A percentile compares a stretch with the other conserved stretches of the same genome.
These are phyloP conservation scores for Belgica antarctica DNA, from an alignment of 2,888 invertebrate genomes.

Conservation along the genomic window DNA sequence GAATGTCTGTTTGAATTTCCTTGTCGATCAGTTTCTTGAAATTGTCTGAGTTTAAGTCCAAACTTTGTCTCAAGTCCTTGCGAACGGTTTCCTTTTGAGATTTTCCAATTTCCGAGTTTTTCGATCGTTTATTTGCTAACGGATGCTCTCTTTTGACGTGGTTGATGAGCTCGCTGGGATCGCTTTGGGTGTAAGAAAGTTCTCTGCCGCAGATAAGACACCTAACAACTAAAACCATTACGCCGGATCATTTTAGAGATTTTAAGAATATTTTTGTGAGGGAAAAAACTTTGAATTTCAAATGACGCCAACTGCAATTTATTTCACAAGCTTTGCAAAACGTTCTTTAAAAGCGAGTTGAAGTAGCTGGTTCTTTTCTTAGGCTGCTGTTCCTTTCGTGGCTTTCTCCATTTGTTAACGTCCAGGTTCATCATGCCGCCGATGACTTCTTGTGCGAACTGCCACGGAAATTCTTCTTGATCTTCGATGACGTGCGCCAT, in stretches of 20 bases:
- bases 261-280: not conserved
- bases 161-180: constrained; percentile 13
- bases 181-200: constrained; percentile 8
- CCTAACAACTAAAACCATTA: constrained; percentile 36
- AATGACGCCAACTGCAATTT: not conserved
- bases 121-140: not conserved
- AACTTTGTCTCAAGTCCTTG: not conserved
- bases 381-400: constrained; percentile 61
- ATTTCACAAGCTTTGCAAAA: constrained; percentile 21
- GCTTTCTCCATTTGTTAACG: constrained; percentile 81
- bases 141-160: constrained; percentile 33
- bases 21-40: not conserved
- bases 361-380: constrained; percentile 26
- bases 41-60: not conserved
- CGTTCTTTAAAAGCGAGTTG: not conserved
- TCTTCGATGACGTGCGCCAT: constrained; percentile 98
- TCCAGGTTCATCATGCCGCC: constrained; percentile 92
- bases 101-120: not conserved
- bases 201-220: constrained; percentile 27
- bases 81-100: not conserved
- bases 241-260: not conserved
- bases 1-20: constrained; percentile 6
- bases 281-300: not conserved
- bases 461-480: constrained; percentile 76
- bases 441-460: constrained; percentile 94